Base-by-base conservation (phyloP, 1,140 invertebrate genomes). In the Cyphomyrmex costatus region DNA sequence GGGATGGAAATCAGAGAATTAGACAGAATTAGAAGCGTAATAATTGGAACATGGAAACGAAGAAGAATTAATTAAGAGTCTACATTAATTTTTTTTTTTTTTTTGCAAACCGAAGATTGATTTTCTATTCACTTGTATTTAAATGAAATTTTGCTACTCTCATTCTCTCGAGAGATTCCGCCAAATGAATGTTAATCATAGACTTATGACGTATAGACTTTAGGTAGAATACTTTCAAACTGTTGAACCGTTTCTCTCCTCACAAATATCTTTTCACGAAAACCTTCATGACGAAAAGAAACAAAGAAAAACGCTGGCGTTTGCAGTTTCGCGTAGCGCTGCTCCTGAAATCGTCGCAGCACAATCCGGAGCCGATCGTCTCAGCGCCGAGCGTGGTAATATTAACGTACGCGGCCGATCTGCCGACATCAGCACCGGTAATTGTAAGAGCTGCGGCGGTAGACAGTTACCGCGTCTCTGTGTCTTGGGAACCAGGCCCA, bases 401-500 rank as follows among this genome's bases (percentile, higher is more conserved):
- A 91, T 96, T 96, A 70, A 99, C 98, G 0, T 93, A 97, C 19
- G 96, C 97, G 2, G 96, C 95, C 58, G 98, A 97, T 66, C 95
- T 96, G 24, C 98, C 98, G 8, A 96, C 96, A 61, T 98, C 97
- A 6, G 95, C 97, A 46, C 98, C 98, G 49, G 94, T 95, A 84
- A 97, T 97, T 85, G 96, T 98, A 84, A 96, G 97, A 87, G 96
- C 97, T n/a, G 96, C 97, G 42, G 97, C 98, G 0, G 96, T 98
- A 49, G 98, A 98, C 93, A 96, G 97, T n/a, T 97, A 96, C 85
- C 96, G 98, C 86, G 97, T 99, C 36, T 98, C 97, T 78, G 96
- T 99, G 16, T 97, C 97, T 88, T 99, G 98, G 98, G 96, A 97
- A 93, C 97, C 98, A 6, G 98, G 98, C 16, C 96, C 96, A 14